These are phyloP conservation scores for Nomada fucata DNA, from an alignment of 2,888 invertebrate species.

Conservation along the genomic window DNA sequence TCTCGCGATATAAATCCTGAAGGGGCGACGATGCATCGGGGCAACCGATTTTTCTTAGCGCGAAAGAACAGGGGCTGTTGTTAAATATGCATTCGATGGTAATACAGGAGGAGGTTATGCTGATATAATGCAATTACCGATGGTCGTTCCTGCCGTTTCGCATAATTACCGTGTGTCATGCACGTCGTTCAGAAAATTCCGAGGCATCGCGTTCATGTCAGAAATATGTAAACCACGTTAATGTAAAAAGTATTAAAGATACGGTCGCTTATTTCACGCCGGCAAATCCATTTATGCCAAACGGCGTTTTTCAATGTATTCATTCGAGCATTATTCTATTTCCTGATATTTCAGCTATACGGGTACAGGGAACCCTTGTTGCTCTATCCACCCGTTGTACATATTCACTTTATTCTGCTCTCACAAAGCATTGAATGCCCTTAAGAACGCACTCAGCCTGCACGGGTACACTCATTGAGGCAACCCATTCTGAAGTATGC, in stretches of 20 bases:
- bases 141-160: not conserved
- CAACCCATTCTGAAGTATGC: constrained; percentile 5
- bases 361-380: not conserved
- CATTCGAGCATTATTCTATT: not conserved
- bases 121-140: not conserved
- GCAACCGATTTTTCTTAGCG: not conserved
- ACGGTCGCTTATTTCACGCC: not conserved
- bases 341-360: not conserved
- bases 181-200: not conserved
- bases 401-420: not conserved
- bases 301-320: not conserved
- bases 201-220: too few relatives aligned
- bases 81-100: constrained; percentile 14
- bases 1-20: not conserved
- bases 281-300: not conserved
- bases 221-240: not conserved
- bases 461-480: constrained; percentile 9
- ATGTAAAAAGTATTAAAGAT: not conserved
- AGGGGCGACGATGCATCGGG: not conserved
- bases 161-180: not conserved
- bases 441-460: constrained; percentile 15
- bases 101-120: not conserved
- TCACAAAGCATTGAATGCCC: constrained; percentile 20
- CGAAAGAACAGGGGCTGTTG: not conserved
- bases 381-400: not conserved